phyloP scores from a whole-genome alignment of 2,113 vertebrate genomes.

The Panurus biarmicus region DNA sequence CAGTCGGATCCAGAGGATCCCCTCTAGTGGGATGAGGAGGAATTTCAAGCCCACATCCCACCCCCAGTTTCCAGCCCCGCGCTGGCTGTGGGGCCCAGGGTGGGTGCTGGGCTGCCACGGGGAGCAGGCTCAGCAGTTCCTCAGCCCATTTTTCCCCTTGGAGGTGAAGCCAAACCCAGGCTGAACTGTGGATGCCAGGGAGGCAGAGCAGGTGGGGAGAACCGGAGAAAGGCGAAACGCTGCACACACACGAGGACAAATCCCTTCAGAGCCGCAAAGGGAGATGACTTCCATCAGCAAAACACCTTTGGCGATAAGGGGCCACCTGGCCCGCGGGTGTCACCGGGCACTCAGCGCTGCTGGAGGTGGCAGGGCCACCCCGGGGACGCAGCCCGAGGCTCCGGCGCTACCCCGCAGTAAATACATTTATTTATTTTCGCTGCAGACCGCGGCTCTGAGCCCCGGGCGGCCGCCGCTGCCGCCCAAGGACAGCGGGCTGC shows the following conservation, averaged over 20 bases:
- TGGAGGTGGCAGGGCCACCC: not conserved
- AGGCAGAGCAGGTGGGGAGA: fast-evolving
- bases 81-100: not conserved
- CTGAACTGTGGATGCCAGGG: not conserved
- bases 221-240: fast-evolving
- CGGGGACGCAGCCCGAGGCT: not conserved
- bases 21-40: conserved; percentile 60
- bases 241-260: not conserved
- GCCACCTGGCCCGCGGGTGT: fast-evolving
- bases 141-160: fast-evolving
- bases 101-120: not conserved
- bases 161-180: not conserved
- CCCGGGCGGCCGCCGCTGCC: not conserved
- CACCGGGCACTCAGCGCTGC: fast-evolving
- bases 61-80: not conserved
- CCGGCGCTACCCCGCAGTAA: not conserved
- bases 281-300: not conserved
- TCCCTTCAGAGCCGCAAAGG: fast-evolving
- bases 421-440: fast-evolving
- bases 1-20: conserved; percentile 1
- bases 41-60: conserved; percentile 35
- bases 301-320: fast-evolving
- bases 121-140: fast-evolving
- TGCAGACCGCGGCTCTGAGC: not conserved
- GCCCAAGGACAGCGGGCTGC: not conserved